Base-by-base conservation (phyloP, 1,140 invertebrate genomes). In the Scaptodrosophila lebanonensis region DNA sequence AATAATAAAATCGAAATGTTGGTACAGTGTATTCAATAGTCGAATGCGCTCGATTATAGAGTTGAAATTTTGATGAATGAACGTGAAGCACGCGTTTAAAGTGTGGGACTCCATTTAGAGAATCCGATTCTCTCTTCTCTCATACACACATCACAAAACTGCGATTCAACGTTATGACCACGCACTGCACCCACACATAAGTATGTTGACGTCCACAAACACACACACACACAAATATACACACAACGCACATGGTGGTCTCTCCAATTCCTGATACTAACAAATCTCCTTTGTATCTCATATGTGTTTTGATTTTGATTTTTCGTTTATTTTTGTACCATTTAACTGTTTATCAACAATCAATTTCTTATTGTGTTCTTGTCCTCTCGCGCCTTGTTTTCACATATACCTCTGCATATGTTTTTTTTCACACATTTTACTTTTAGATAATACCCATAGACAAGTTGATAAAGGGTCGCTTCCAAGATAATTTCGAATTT, bases 401-500 rank as follows among this genome's bases (percentile, higher is more conserved):
- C 61, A 51, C 60, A 44, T 54, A 42, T 29, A 29, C 64, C 59
- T 77, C 51, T 66, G 69, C 72, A 69, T 73, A 68, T 69, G 66
- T 63, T 56, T 61, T 27, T 58, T 86, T 87, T 60, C 42, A 71
- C 66, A 62, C 82, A 66, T 87, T 86, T 85, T 86, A 88, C 88
- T 89, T 90, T 88, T 89, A 95, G 93, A 95, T 94, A 89, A 93
- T 95, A 88, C 93, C 94, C 70, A 94, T 95, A 89, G 93, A 95
- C 91, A 93, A 90, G 90, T 90, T 95, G 89, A 95, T 97, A 76
- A 98, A 98, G 90, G 96, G 95, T 85, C 92, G 94, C 69, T 98
- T 98, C 89, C 95, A 97, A 92, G 97, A 99, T 91, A 99, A 99
- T 90, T 99, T 99, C 91, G 97, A 99, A 88, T 99, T 99, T 90